Base-by-base conservation (phyloP, 2,888 invertebrate species). In the Linyphia triangularis region DNA sequence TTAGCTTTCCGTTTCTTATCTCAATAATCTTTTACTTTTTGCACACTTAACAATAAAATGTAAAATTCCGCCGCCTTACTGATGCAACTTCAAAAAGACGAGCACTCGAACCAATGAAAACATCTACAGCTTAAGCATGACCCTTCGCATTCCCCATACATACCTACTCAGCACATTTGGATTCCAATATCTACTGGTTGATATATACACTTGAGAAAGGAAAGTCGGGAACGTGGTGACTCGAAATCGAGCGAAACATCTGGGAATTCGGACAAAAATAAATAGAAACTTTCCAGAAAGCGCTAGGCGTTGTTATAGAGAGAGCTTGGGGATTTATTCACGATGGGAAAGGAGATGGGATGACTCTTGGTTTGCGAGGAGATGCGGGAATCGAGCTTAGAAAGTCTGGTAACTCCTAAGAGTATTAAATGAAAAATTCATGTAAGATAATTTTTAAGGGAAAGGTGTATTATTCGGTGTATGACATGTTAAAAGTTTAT, bases 171-270 rank as follows among this genome's bases (percentile, higher is more conserved):
- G 4, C 65, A 30, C 65, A 75, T 84, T 84, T 51, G 65, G 75
- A 84, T 84, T 84, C 84, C 75, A 51, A 75, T 67, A 75, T 77
- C 65, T 77, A 51, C 84, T 65, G 30, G 40, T 5, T 40, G 67
- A 67, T 75, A 75, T 75, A 67, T 37, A 75, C 75, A 75, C 84
- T 57, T 24, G 51, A 65, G 57, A 28, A 57, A 75, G 65, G 70
- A 77, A 59, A 83, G 65, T 75, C 28, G 57, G 37, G 51, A 73
- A 84, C 75, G 73, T 51, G 51, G 65, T 37, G 75, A 77, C 75
- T 84, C 57, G 84, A 84, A 84, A 84, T 84, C 75, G 69, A 84
- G 67, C 75, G 75, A 84, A 84, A 84, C 77, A 84, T 84, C 67
- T 59, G 84, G 69, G 84, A 37, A 75, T 72, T 37, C 4, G 40